Evolutionary conservation across 2,113 vertebrate species (phyloP).

Genomic region (Coptodon bakossiorum): DNA sequence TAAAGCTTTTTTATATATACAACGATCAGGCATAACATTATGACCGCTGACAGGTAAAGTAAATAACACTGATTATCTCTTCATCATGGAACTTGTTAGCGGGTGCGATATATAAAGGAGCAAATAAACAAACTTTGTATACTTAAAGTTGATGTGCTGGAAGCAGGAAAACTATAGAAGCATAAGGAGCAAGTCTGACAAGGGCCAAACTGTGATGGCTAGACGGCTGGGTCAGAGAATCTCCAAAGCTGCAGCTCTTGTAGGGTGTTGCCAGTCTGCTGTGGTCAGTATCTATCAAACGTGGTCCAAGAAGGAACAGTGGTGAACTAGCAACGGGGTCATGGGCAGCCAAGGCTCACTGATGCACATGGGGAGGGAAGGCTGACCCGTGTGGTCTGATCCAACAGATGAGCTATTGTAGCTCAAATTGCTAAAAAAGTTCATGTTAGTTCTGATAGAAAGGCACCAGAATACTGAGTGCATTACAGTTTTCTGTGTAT

Average conservation of each 20-base stretch:
- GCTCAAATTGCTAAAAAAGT: background rate
- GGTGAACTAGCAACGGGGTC: background rate
- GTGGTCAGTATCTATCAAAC: background rate
- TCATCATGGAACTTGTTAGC: background rate
- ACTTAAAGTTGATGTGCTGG: background rate
- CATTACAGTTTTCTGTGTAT: background rate
- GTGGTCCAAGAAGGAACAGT: background rate
- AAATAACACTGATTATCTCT: background rate
- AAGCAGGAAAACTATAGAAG: background rate
- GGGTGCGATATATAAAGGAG: rapidly evolving
- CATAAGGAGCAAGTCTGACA: background rate
- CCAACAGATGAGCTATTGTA: background rate
- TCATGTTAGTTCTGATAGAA: background rate
- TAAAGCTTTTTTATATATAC: background rate
- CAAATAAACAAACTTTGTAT: background rate
- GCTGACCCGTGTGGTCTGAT: background rate
- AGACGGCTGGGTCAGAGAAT: background rate
- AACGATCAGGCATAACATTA: background rate
- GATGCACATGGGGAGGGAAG: background rate
- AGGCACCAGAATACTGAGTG: background rate
- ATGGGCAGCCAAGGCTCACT: background rate
- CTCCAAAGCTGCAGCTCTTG: background rate
- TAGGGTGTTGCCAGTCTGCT: background rate
- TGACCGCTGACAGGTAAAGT: background rate
- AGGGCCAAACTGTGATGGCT: background rate